phyloP scores from a whole-genome alignment of 2,888 invertebrate species.

The Volucella inanis region DNA sequence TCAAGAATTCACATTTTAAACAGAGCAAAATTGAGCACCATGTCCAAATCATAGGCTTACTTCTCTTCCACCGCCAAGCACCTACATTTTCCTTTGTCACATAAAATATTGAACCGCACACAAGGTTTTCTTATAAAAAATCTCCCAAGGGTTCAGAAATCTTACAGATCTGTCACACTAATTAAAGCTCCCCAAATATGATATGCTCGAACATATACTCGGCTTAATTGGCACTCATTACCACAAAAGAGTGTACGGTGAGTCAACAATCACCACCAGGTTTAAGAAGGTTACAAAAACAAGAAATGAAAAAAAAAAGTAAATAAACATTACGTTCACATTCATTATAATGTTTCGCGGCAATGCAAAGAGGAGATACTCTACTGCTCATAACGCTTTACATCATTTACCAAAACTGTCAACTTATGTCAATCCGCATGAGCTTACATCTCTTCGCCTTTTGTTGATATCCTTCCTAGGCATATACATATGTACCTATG shows the following conservation, averaged over 20 bases:
- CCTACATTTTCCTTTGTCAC: no score
- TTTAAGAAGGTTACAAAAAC: background rate
- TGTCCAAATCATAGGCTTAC: no score
- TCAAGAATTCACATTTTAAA: no score
- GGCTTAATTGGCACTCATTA: slow-evolving; percentile 73
- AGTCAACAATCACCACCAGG: slow-evolving; percentile 32
- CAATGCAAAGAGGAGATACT: background rate
- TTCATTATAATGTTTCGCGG: slow-evolving; percentile 40
- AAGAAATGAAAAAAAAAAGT: slow-evolving; percentile 57
- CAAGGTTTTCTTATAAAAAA: no score
- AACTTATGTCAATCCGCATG: slow-evolving; percentile 38
- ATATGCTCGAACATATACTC: slow-evolving; percentile 26
- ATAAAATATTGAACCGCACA: no score
- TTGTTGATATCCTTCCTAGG: slow-evolving; percentile 27
- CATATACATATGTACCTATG: no score
- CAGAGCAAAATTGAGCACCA: no score
- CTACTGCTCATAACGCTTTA: slow-evolving; percentile 24
- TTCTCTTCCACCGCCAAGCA: no score
- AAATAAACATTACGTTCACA: slow-evolving; percentile 61
- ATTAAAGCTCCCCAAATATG: slow-evolving; percentile 13
- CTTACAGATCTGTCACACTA: no score
- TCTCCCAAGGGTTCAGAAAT: no score
- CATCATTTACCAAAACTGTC: slow-evolving; percentile 44
- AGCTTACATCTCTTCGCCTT: background rate
- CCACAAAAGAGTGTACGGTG: slow-evolving; percentile 47